phyloP scores from a whole-genome alignment of 2,797 vertebrate species.

The Orestias chungarensis region DNA sequence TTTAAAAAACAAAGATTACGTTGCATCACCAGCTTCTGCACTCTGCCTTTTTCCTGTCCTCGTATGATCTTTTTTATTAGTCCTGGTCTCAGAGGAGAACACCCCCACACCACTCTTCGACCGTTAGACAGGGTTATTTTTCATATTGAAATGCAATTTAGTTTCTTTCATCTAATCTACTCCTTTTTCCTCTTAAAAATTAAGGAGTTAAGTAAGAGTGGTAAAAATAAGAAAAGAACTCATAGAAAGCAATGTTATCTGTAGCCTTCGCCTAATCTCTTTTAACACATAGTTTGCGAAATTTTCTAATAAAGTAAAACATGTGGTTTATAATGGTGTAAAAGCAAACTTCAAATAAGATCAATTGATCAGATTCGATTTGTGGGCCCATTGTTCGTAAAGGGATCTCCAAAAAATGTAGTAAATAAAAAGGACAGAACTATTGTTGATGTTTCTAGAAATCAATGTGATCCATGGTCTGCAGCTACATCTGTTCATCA shows the following conservation, averaged over 20 bases:
- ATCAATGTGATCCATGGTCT: too few relatives aligned
- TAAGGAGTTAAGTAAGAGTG: not conserved
- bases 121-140: constrained; percentile 25
- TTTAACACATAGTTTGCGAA: not conserved
- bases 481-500: too few relatives aligned
- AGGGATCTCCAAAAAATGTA: too few relatives aligned
- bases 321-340: not conserved
- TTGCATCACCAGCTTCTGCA: constrained; percentile 54
- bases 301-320: not conserved
- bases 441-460: too few relatives aligned
- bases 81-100: constrained; percentile 34
- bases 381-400: too few relatives aligned
- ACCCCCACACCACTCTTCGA: constrained; percentile 29
- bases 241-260: not conserved
- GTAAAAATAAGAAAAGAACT: not conserved
- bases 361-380: too few relatives aligned
- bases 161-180: constrained; percentile 16
- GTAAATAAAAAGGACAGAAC: too few relatives aligned
- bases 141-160: constrained; percentile 26
- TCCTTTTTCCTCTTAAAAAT: constrained; percentile 13
- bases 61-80: constrained; percentile 24
- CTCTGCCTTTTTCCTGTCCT: constrained; percentile 20
- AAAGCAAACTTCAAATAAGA: not conserved
- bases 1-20: constrained; percentile 44
- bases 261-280: not conserved